Base-by-base conservation (phyloP, 2,113 vertebrate genomes). In the Noturus placidus region DNA sequence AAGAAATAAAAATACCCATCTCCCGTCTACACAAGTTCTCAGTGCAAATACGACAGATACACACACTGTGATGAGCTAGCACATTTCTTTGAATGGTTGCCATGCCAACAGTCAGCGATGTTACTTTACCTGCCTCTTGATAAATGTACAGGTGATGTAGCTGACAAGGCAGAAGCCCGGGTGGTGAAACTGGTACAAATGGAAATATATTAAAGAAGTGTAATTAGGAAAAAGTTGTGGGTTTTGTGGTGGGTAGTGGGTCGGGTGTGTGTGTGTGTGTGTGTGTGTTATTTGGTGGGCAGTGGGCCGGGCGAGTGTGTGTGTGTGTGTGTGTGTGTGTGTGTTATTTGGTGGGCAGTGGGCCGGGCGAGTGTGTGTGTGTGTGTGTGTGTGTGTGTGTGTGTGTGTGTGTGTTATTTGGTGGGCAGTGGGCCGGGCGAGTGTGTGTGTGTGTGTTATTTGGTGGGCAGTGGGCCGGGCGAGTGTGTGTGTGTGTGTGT, bases 321-420 rank as follows among this genome's bases (percentile, higher is more conserved):
- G 67, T 27, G 61, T 65, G 61, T 46, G 74, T 17, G 46, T 19
- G 11, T 80, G 25, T 33, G 25, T 33, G 50, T 33, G 50, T 56
- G 52, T 30, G n/a, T 80, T 80, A 57, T 80, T 56, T 56, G 15
- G n/a, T 56, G 14, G 78, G n/a, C 50, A 78, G 76, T 78, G 42
- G 25, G 52, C 30, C 15, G 78, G 11, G 30, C 30, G 15, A 46
- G 50, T 76, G 52, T 76, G 52, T 57, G 14, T 82, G 80, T 54
- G 67, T 35, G 35, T 38, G 54, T 27, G 86, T 25, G 8, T n/a
- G n/a, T n/a, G n/a, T n/a, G n/a, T n/a, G n/a, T n/a, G n/a, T n/a
- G n/a, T n/a, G n/a, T n/a, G n/a, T n/a, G n/a, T n/a, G n/a, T n/a
- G 10, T 2, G 25, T 57, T 65, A n/a, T n/a, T n/a, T n/a, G n/a